Evolutionary conservation across 2,888 invertebrate genomes (phyloP).

Genomic region (Ferrisia virgata): DNA sequence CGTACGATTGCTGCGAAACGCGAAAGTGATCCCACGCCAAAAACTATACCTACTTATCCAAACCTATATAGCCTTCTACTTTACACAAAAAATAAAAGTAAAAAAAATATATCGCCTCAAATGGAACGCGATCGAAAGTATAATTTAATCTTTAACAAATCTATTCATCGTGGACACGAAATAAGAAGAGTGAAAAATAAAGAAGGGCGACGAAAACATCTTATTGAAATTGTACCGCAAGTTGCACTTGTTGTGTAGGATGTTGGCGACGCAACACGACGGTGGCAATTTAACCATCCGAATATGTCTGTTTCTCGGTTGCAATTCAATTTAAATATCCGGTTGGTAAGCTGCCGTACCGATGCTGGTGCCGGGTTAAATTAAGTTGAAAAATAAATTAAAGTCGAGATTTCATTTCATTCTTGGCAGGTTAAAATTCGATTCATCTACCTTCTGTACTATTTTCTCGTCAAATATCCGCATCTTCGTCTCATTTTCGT

Average conservation of each 20-base stretch:
- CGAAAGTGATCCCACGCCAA: not conserved
- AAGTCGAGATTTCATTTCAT: not conserved
- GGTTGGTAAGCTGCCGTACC: not conserved
- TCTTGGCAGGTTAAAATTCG: constrained; percentile 5
- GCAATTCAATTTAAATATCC: constrained; percentile 14
- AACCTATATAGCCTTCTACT: not conserved
- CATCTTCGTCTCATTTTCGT: no score
- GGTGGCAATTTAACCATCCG: not conserved
- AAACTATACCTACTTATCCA: not conserved
- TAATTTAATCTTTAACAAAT: not conserved
- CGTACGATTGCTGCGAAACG: not conserved
- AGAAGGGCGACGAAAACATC: not conserved
- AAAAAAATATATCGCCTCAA: not conserved
- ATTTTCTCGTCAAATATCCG: no score
- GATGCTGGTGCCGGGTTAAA: not conserved
- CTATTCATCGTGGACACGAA: not conserved
- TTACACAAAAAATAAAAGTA: not conserved
- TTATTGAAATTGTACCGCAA: constrained; percentile 2
- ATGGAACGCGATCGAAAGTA: not conserved
- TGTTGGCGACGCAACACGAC: not conserved
- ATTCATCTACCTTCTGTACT: not conserved
- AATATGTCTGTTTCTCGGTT: constrained; percentile 6
- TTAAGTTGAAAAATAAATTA: constrained; percentile 12
- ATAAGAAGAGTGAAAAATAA: no score
- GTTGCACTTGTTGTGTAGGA: no score